phyloP scores from a whole-genome alignment of 2,113 vertebrate genomes.

The Takifugu bimaculatus region DNA sequence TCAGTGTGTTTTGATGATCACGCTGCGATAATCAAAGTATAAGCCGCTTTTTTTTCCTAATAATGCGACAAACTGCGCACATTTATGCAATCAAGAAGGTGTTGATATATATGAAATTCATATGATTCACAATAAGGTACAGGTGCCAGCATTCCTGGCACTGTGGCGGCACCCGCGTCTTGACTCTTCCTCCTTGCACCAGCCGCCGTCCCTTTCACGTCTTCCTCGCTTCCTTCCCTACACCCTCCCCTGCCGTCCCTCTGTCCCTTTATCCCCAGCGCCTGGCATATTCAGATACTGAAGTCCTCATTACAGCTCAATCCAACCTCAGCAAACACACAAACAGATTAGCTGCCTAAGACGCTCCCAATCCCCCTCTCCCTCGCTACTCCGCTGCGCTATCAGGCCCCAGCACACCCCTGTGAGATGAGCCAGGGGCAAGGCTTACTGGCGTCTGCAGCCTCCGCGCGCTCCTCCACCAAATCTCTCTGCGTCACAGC shows the following conservation, averaged over 20 bases:
- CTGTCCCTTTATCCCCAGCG: slow-evolving; percentile 73
- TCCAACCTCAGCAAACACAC: slow-evolving; percentile 84
- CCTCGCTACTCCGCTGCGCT: slow-evolving; percentile 70
- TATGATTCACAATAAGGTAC: slow-evolving; percentile 33
- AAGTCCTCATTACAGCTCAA: slow-evolving; percentile 83
- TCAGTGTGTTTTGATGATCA: too few species aligned
- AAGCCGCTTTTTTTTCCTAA: too few species aligned
- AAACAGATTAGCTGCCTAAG: slow-evolving; percentile 84
- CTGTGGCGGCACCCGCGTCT: slow-evolving; percentile 33
- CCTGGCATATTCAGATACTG: slow-evolving; percentile 84
- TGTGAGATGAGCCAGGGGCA: slow-evolving; percentile 79
- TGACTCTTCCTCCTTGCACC: slow-evolving; percentile 44
- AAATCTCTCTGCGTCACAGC: slow-evolving; percentile 72
- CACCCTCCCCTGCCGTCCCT: slow-evolving; percentile 17
- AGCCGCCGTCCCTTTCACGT: slow-evolving; percentile 50
- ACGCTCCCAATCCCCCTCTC: slow-evolving; percentile 78
- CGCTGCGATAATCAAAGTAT: too few species aligned
- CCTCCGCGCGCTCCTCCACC: slow-evolving; percentile 68
- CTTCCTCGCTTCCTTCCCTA: slow-evolving; percentile 51
- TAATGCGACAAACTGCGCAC: too few species aligned
- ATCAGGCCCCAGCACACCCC: slow-evolving; percentile 80
- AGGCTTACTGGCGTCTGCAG: slow-evolving; percentile 75
- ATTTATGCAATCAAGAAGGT: too few species aligned
- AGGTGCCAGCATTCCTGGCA: slow-evolving; percentile 41
- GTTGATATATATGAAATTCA: too few species aligned